Base-by-base conservation (phyloP, 2,888 invertebrate genomes). In the Spisula subtruncata region DNA sequence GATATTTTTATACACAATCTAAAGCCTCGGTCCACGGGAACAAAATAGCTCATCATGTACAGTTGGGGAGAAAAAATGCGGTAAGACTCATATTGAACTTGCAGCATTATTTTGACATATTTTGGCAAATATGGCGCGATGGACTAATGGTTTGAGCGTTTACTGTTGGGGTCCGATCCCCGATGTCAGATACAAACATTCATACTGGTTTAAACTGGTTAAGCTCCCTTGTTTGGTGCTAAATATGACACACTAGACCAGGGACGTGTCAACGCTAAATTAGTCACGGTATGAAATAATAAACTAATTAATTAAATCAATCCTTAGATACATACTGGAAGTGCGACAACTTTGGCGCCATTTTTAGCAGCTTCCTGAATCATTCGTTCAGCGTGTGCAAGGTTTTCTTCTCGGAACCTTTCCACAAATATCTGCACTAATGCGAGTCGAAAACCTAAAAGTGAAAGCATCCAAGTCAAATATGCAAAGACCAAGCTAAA, bases 361-460 rank as follows among this genome's bases (percentile, higher is more conserved):
- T 95, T 93, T 60, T 90, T 93, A 91, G 98, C 98, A 0, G 98
- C 98, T 91, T 97, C 97, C 88, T 97, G 97, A 89, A 99, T 98
- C 93, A 98, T 97, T 80, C 97, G 97, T 0, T 98, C 97, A 0
- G 98, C 98, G 93, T 98, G 97, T 32, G 97, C 97, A n/a, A 99
- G 97, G 97, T 99, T 99, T 90, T 97, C 97, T 0, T 97, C 94
- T 96, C 99, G 98, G 96, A 98, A 98, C 10, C 97, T 97, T 0
- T 98, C 98, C 16, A 98, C 98, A 48, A 97, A 97, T 93, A 98
- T 96, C 97, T 99, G 99, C 20, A 99, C 97, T 91, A 99, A 96
- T 0, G 98, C 99, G 92, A 99, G 96, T 95, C 97, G 97, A 81
- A 98, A 97, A 29, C 83, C 92, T 92, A 86, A 18, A 84, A 32